Evolutionary conservation across 2,797 vertebrate species (phyloP).

Genomic region (Anabas testudineus): DNA sequence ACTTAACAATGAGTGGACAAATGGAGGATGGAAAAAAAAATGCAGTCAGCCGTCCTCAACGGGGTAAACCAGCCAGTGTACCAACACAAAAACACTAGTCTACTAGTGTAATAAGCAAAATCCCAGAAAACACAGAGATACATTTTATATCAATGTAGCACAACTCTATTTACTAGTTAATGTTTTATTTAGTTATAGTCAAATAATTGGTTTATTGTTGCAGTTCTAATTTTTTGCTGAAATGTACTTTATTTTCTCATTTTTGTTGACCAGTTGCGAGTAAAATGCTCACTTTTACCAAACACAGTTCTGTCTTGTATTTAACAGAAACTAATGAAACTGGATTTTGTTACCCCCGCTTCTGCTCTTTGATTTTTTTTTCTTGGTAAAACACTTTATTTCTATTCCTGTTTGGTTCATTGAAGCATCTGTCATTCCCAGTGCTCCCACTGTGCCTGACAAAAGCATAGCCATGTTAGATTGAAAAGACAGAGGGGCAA

Average conservation of each 20-base stretch:
- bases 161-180: too few relatives aligned
- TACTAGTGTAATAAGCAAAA: too few relatives aligned
- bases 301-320: constrained; percentile 1
- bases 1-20: too few relatives aligned
- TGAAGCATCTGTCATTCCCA: constrained; percentile 77
- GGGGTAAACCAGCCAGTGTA: too few relatives aligned
- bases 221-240: neutral
- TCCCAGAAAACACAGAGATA: too few relatives aligned
- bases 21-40: too few relatives aligned
- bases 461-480: constrained; percentile 79
- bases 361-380: constrained; percentile 40
- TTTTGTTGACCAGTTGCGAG: neutral
- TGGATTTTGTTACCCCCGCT: constrained; percentile 46
- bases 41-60: too few relatives aligned
- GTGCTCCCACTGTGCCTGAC: constrained; percentile 74
- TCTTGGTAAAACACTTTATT: constrained; percentile 70
- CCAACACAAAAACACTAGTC: too few relatives aligned
- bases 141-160: too few relatives aligned
- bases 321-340: constrained; percentile 32
- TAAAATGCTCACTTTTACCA: constrained; percentile 4
- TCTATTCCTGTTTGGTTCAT: constrained; percentile 76
- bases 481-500: constrained; percentile 81
- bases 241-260: neutral
- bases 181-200: neutral
- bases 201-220: neutral